phyloP scores from a whole-genome alignment of 2,113 vertebrate species.

The Crotalus horridus region DNA sequence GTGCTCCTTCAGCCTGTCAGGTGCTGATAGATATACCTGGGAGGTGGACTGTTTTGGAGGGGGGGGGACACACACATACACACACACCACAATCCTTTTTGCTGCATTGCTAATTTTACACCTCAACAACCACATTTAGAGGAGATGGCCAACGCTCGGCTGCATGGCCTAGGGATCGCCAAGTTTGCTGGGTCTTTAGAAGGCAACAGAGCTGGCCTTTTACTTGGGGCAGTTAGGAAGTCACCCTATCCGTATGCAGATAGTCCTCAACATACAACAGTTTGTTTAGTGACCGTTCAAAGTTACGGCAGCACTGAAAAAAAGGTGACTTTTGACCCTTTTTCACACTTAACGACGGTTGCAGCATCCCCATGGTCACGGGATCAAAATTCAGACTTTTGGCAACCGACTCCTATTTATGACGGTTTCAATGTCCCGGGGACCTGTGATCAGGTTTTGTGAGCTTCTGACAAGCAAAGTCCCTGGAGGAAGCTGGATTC shows the following conservation, averaged over 20 bases:
- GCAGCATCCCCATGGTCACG: not conserved
- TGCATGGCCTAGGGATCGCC: not conserved
- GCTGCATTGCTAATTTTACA: conserved; percentile 25
- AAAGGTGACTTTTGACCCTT: not conserved
- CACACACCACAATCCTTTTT: not conserved
- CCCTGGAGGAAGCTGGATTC: no score
- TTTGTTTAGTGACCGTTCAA: not conserved
- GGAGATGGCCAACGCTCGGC: not conserved
- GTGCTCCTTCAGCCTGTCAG: conserved; percentile 6
- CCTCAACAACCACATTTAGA: not conserved
- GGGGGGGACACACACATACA: no score
- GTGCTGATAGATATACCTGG: not conserved
- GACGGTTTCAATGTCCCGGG: not conserved
- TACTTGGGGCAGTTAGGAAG: not conserved
- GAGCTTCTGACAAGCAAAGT: no score
- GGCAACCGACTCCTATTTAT: not conserved
- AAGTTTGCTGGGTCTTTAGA: not conserved
- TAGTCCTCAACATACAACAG: not conserved
- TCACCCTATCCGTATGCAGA: not conserved
- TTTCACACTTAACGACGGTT: not conserved
- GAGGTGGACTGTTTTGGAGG: not conserved
- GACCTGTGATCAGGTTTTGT: no score
- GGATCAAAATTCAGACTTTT: not conserved
- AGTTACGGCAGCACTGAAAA: not conserved
- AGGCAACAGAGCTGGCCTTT: not conserved